These are phyloP conservation scores for Xiphorhynchus elegans DNA, from an alignment of 2,113 vertebrate species.

Conservation along the genomic window DNA sequence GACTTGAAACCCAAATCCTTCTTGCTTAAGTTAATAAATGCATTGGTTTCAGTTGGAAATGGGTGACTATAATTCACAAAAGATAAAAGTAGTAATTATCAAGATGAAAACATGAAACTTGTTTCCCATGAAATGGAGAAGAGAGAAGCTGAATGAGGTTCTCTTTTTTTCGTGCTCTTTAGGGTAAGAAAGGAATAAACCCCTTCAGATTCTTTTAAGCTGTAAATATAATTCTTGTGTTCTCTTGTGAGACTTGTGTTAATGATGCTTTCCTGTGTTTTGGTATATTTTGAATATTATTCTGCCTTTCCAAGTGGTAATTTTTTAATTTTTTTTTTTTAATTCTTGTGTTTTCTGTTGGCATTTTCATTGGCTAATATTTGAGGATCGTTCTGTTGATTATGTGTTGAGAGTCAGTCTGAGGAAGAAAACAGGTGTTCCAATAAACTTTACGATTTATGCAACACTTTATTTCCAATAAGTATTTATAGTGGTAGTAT, in stretches of 20 bases:
- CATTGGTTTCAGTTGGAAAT: not conserved
- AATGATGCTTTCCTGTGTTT: not conserved
- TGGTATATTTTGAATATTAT: not conserved
- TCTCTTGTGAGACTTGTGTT: not conserved
- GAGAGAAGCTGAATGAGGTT: not conserved
- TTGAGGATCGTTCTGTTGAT: not conserved
- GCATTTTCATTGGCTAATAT: not conserved
- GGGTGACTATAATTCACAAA: not conserved
- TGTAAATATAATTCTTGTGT: not conserved
- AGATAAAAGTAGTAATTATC: not conserved
- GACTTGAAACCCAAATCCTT: conserved; percentile 2
- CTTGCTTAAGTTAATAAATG: not conserved
- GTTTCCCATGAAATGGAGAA: not conserved
- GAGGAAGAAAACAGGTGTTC: not conserved
- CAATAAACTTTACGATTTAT: not conserved
- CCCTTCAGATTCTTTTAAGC: not conserved
- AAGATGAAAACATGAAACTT: not conserved
- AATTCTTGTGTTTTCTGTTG: not conserved
- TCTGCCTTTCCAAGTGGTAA: not conserved
- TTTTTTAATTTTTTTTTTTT: not conserved
- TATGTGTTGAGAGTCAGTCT: not conserved
- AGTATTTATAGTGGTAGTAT: not conserved
- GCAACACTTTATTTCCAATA: not conserved
- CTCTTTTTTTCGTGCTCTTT: not conserved
- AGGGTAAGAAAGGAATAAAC: not conserved